Percentiles rank a stretch among this genome's conserved stretches.
phyloP scores from a whole-genome alignment of 1,140 invertebrate genomes.

The Apocrypta bakeri region DNA sequence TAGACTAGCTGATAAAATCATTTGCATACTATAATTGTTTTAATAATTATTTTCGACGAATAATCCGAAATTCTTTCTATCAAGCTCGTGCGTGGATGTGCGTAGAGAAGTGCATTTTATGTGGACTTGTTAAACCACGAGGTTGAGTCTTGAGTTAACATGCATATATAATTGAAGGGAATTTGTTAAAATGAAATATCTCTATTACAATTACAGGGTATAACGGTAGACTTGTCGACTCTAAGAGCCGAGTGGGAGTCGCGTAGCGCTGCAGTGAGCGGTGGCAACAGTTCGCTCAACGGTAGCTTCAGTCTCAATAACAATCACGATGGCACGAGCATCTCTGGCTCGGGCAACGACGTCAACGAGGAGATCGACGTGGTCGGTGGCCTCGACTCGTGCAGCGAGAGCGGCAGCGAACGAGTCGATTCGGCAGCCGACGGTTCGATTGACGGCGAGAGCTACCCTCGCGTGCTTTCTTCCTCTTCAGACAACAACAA shows the following conservation, averaged over 20 bases:
- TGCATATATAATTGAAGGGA: too few relatives aligned
- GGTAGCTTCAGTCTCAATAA: constrained; percentile 60
- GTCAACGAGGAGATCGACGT: constrained; percentile 85
- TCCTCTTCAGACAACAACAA: constrained; percentile 39
- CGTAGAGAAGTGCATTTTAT: too few relatives aligned
- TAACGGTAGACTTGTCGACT: constrained; percentile 89
- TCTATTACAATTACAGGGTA: constrained; percentile 81
- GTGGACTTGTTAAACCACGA: too few relatives aligned
- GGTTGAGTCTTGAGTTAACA: too few relatives aligned
- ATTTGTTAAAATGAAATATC: too few relatives aligned
- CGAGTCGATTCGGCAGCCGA: constrained; percentile 79
- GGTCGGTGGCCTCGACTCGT: constrained; percentile 79
- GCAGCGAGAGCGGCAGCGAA: constrained; percentile 77
- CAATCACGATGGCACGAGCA: constrained; percentile 59
- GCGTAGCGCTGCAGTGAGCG: constrained; percentile 73
- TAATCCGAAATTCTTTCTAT: constrained; percentile 38
- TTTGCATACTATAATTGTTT: constrained; percentile 53
- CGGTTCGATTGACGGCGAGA: constrained; percentile 75
- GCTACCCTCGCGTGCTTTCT: constrained; percentile 59
- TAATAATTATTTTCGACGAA: constrained; percentile 52
- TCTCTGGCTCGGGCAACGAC: constrained; percentile 82
- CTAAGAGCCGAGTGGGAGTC: constrained; percentile 86
- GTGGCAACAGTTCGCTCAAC: constrained; percentile 58
- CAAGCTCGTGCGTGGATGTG: too few relatives aligned
- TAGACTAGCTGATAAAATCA: constrained; percentile 45